Percentiles rank a stretch among this genome's conserved stretches.
Evolutionary conservation across 2,888 invertebrate genomes (phyloP).

Genomic region (Pseudanteris insignis): DNA sequence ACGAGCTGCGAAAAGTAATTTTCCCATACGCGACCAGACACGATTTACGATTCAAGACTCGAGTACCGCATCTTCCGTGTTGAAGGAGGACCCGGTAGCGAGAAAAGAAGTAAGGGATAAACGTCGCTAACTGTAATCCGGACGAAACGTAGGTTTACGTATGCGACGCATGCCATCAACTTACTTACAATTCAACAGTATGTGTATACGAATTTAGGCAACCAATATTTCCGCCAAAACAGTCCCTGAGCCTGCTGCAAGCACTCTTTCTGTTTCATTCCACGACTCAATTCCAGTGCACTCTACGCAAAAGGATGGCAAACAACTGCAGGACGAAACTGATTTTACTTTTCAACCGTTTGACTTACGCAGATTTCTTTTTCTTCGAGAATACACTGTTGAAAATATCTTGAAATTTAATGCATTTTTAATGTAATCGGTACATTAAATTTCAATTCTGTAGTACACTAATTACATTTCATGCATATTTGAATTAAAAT

Average conservation of each 20-base stretch:
- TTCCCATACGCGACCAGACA: slow-evolving; percentile 46
- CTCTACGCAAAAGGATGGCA: no score
- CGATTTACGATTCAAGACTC: slow-evolving; percentile 48
- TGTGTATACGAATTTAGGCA: slow-evolving; percentile 18
- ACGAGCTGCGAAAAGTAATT: slow-evolving; percentile 46
- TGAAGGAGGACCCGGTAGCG: slow-evolving; percentile 22
- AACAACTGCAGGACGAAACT: background rate
- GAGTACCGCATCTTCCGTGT: slow-evolving; percentile 15
- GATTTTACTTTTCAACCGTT: background rate
- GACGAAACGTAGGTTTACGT: slow-evolving; percentile 31
- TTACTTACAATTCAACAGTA: slow-evolving; percentile 43
- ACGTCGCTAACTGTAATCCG: slow-evolving; percentile 46
- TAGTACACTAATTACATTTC: no score
- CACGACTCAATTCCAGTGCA: no score
- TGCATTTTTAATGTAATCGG: no score
- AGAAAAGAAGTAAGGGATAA: slow-evolving; percentile 40
- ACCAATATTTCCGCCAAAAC: slow-evolving; percentile 34
- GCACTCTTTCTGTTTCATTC: background rate
- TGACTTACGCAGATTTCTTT: background rate
- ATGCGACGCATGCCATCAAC: slow-evolving; percentile 44
- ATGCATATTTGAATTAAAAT: no score
- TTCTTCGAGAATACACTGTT: no score
- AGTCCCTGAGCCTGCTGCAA: no score
- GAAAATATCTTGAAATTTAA: no score
- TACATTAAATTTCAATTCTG: no score